Conservation (phyloP, 2,797 vertebrate genomes). For the Nyctibius grandis region DNA sequence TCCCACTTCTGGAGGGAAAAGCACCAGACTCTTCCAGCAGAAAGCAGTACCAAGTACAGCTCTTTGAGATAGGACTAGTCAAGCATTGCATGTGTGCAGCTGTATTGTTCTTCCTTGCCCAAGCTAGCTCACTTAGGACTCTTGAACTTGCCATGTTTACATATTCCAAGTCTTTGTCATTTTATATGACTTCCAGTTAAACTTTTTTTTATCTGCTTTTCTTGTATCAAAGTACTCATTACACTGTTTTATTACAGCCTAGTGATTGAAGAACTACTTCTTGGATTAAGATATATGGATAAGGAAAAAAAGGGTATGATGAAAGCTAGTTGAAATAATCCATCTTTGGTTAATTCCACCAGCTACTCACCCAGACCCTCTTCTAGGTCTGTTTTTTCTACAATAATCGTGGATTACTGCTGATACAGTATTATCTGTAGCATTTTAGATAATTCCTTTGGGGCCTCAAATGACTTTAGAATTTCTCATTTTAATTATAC, state of each 20-base stretch:
- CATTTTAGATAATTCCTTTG: neutral
- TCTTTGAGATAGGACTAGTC: neutral
- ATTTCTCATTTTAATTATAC: conserved; percentile 11
- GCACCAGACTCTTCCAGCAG: neutral
- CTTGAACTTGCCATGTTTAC: neutral
- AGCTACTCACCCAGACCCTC: neutral
- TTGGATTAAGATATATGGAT: neutral
- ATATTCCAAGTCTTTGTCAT: neutral
- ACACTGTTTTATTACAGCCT: neutral
- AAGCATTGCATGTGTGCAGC: neutral
- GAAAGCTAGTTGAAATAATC: conserved; percentile 6
- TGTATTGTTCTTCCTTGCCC: neutral
- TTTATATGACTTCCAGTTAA: neutral
- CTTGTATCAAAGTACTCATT: neutral
- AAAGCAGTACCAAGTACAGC: neutral
- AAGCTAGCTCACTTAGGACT: neutral
- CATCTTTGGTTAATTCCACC: neutral
- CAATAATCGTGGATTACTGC: conserved; percentile 25
- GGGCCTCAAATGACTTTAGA: neutral
- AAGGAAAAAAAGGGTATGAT: neutral
- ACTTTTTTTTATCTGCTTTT: neutral
- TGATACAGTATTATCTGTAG: conserved; percentile 9
- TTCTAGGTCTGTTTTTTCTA: neutral
- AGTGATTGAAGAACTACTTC: neutral
- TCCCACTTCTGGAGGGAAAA: neutral